Conservation (phyloP, 1,140 invertebrate genomes). For the Choristoneura fumiferana region DNA sequence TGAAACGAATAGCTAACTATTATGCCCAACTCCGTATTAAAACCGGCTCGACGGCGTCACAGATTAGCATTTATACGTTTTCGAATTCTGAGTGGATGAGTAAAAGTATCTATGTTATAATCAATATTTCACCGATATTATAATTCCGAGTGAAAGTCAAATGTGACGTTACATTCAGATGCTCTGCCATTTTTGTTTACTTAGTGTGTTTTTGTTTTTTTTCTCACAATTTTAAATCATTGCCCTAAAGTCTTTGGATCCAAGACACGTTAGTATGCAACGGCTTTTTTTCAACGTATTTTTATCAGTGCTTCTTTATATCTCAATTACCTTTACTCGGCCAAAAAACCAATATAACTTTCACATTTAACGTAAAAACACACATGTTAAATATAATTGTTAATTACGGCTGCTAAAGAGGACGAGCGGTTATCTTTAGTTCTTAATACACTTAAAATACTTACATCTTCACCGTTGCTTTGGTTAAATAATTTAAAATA, state of each 20-base stretch:
- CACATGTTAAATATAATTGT: not conserved
- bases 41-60: conserved; percentile 1
- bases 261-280: too few species aligned
- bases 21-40: conserved; percentile 12
- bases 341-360: conserved; percentile 8
- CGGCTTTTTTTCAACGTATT: too few species aligned
- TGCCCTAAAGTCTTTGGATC: too few species aligned
- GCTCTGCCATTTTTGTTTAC: too few species aligned
- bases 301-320: not conserved
- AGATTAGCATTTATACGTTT: conserved; percentile 13
- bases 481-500: too few species aligned
- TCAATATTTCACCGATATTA: conserved; percentile 18
- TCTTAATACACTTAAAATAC: too few species aligned
- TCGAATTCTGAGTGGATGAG: conserved; percentile 8
- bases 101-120: conserved; percentile 18
- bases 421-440: too few species aligned
- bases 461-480: too few species aligned
- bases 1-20: conserved; percentile 11
- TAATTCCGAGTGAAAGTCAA: conserved; percentile 2
- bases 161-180: not conserved
- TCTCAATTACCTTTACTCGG: conserved; percentile 11
- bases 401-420: too few species aligned
- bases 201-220: too few species aligned
- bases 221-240: too few species aligned
- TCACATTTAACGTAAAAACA: conserved; percentile 12